Conservation (phyloP, 2,797 vertebrate species). For the Sebastes iracundus region DNA sequence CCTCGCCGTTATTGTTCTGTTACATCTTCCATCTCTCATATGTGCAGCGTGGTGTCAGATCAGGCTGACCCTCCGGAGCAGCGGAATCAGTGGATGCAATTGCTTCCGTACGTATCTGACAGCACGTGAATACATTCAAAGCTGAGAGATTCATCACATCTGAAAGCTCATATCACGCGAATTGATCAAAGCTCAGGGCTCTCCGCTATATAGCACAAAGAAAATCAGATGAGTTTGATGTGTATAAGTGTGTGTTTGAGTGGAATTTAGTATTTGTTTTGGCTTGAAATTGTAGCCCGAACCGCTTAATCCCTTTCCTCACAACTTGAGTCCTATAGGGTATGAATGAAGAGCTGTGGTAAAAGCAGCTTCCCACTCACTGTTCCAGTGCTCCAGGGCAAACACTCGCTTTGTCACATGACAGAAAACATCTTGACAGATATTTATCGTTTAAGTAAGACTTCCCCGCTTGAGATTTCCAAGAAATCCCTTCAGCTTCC, state of each 20-base stretch:
- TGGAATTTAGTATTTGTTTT: constrained; percentile 30
- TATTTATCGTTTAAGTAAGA: constrained; percentile 40
- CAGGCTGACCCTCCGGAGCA: constrained; percentile 34
- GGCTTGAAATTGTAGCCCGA: constrained; percentile 13
- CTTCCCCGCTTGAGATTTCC: constrained; percentile 2
- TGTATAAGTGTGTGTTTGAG: background rate
- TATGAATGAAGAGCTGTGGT: constrained; percentile 19
- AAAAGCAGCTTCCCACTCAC: constrained; percentile 40
- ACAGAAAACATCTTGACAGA: constrained; percentile 48
- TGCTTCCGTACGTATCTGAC: constrained; percentile 21
- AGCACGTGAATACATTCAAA: constrained; percentile 3
- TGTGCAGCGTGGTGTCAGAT: constrained; percentile 5
- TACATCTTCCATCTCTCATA: constrained; percentile 19
- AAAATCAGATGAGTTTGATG: background rate
- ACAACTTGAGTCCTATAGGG: constrained; percentile 10
- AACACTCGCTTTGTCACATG: constrained; percentile 34
- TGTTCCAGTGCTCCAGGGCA: constrained; percentile 13
- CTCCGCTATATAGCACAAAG: background rate
- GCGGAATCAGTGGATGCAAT: constrained; percentile 18
- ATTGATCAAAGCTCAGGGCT: background rate
- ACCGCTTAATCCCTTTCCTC: constrained; percentile 34
- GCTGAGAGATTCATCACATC: background rate
- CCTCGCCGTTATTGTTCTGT: background rate
- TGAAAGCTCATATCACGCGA: background rate
- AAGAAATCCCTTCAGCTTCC: constrained; percentile 12